These are phyloP conservation scores for Odocoileus hemionus DNA, from an alignment of 2,113 vertebrate genomes.

Conservation along the genomic window DNA sequence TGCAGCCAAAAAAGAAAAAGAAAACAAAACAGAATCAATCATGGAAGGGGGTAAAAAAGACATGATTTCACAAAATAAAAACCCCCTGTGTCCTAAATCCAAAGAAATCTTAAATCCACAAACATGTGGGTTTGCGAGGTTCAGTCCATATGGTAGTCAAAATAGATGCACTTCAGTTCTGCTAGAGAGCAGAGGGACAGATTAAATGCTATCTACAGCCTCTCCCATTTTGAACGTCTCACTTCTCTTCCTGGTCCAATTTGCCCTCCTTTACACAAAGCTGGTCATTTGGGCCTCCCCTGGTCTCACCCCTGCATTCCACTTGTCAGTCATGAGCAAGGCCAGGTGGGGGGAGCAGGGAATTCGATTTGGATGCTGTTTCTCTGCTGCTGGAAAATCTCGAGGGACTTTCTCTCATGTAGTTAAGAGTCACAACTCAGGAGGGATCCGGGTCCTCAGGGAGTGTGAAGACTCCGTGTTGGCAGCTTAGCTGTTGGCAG, in stretches of 20 bases:
- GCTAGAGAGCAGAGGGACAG: background rate
- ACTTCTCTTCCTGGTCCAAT: background rate
- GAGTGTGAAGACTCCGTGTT: accelerated
- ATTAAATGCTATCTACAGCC: background rate
- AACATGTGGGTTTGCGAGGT: accelerated
- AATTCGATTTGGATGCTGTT: background rate
- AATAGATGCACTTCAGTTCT: background rate
- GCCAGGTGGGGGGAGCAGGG: background rate
- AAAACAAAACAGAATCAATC: background rate
- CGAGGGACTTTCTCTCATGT: background rate
- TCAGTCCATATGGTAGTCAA: background rate
- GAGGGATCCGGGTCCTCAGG: background rate
- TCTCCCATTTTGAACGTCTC: background rate
- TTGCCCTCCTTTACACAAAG: background rate
- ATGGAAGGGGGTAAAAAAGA: background rate
- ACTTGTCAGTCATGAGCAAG: background rate
- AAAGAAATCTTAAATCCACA: background rate
- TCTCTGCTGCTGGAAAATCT: background rate
- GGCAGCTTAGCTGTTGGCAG: background rate
- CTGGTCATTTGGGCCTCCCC: background rate
- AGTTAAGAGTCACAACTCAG: background rate
- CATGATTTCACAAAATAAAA: background rate
- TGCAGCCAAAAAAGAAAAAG: background rate
- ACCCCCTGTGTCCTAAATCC: background rate
- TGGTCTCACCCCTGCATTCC: background rate